Evolutionary conservation across 1,140 invertebrate species (phyloP).

Genomic region (Arctopsyche grandis): DNA sequence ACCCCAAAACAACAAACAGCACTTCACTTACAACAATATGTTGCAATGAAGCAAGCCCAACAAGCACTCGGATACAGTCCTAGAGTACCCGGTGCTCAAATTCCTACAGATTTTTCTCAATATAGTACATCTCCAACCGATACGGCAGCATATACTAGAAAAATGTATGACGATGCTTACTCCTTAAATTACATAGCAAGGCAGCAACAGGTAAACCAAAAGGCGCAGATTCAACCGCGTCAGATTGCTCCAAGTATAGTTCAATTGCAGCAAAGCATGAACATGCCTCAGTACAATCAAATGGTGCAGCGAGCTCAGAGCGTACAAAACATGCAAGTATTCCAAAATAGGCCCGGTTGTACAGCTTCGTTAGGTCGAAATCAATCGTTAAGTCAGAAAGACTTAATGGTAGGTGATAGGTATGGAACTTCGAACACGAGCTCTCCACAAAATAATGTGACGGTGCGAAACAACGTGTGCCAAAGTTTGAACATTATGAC

Average conservation of each 20-base stretch:
- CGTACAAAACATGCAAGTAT: constrained; percentile 26
- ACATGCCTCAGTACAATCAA: constrained; percentile 63
- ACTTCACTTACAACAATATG: constrained; percentile 65
- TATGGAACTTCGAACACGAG: constrained; percentile 37
- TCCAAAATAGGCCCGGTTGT: constrained; percentile 52
- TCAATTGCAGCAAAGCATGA: constrained; percentile 58
- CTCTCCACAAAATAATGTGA: constrained; percentile 53
- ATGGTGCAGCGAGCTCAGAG: constrained; percentile 61
- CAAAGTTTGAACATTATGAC: constrained; percentile 66
- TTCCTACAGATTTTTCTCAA: constrained; percentile 46
- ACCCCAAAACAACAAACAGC: constrained; percentile 64
- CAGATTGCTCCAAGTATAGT: constrained; percentile 52
- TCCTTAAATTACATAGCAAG: constrained; percentile 49
- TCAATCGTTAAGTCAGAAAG: constrained; percentile 52
- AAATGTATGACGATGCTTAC: constrained; percentile 51
- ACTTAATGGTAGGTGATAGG: constrained; percentile 45
- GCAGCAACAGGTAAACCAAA: constrained; percentile 43
- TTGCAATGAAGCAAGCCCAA: constrained; percentile 67
- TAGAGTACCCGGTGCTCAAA: constrained; percentile 57
- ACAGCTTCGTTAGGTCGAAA: constrained; percentile 52
- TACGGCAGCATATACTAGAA: constrained; percentile 45
- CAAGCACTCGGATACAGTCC: constrained; percentile 64
- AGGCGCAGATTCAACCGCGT: constrained; percentile 35
- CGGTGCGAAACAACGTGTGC: constrained; percentile 61
- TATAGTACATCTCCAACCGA: constrained; percentile 47